Evolutionary conservation across 1,140 invertebrate genomes (phyloP).

Genomic region (Triops cancriformis): DNA sequence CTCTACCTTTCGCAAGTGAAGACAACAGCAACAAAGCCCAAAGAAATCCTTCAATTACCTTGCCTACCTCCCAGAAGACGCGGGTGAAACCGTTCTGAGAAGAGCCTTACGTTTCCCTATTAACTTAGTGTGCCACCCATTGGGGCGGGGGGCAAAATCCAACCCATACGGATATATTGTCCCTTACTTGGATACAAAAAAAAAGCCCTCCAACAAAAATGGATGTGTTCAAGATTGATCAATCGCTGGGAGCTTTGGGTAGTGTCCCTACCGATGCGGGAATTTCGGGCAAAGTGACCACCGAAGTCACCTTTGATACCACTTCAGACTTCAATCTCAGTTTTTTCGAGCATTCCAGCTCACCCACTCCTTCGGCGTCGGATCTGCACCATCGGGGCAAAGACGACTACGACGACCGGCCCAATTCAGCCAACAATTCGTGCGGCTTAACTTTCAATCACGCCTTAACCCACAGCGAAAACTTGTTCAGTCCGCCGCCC

Average conservation of each 20-base stretch:
- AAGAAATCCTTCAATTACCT: too few species aligned
- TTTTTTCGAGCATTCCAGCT: constrained; percentile 55
- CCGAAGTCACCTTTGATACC: constrained; percentile 61
- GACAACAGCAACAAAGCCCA: too few species aligned
- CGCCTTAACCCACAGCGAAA: constrained; percentile 27
- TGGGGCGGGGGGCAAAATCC: too few species aligned
- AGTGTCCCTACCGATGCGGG: constrained; percentile 38
- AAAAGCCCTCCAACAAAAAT: constrained; percentile 26
- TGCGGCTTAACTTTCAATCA: constrained; percentile 29
- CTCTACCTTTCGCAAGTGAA: too few species aligned
- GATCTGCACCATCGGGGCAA: constrained; percentile 39
- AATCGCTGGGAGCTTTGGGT: constrained; percentile 30
- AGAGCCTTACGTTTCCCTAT: too few species aligned
- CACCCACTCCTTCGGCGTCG: constrained; percentile 28
- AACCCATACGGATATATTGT: background rate
- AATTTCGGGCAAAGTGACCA: constrained; percentile 43
- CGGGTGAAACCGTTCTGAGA: too few species aligned
- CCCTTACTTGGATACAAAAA: background rate
- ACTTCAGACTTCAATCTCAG: constrained; percentile 65
- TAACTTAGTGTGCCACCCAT: too few species aligned
- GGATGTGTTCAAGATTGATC: constrained; percentile 35
- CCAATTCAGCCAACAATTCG: constrained; percentile 25
- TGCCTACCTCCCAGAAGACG: too few species aligned
- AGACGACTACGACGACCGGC: constrained; percentile 53
- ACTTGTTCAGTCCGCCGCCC: constrained; percentile 35